A percentile compares a stretch with the other conserved stretches of the same genome.
Conservation (phyloP, 2,113 vertebrate species). For the Tricholaema leucomelas region DNA sequence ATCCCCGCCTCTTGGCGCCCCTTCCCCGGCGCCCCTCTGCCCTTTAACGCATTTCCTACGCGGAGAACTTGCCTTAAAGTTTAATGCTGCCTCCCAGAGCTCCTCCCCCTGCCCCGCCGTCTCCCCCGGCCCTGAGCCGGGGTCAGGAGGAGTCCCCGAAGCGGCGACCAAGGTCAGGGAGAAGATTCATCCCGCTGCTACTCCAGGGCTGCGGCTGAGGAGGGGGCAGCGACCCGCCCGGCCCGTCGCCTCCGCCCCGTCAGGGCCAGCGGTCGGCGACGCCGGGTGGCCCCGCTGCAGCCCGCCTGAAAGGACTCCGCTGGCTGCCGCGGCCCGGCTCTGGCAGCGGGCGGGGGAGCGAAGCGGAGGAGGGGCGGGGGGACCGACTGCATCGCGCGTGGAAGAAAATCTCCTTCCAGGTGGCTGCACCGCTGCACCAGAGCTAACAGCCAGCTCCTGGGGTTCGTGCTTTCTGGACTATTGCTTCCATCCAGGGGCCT, state of each 20-base stretch:
- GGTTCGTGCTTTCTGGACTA: not conserved
- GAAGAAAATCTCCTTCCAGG: constrained; percentile 17
- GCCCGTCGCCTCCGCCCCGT: not conserved
- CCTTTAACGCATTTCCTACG: not conserved
- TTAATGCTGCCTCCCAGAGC: constrained; percentile 24
- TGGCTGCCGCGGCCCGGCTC: not conserved
- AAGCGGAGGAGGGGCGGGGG: not conserved
- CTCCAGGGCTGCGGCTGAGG: not conserved
- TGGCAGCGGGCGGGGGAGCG: not conserved
- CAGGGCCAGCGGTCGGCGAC: not conserved
- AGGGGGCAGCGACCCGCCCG: not conserved
- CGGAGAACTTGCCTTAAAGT: constrained; percentile 52
- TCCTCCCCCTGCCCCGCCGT: constrained; percentile 10
- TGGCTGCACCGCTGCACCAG: constrained; percentile 11
- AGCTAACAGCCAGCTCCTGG: not conserved
- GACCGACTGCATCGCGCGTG: not conserved
- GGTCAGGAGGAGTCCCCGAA: not conserved
- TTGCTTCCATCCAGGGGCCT: not conserved
- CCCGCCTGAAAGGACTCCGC: not conserved
- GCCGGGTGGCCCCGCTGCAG: not conserved
- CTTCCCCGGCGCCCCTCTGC: not conserved
- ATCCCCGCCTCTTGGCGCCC: not conserved
- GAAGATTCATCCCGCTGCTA: not conserved
- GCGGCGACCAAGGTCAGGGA: not conserved
- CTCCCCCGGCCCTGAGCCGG: not conserved